phyloP scores from a whole-genome alignment of 1,140 invertebrate genomes.

The Megalopta genalis region DNA sequence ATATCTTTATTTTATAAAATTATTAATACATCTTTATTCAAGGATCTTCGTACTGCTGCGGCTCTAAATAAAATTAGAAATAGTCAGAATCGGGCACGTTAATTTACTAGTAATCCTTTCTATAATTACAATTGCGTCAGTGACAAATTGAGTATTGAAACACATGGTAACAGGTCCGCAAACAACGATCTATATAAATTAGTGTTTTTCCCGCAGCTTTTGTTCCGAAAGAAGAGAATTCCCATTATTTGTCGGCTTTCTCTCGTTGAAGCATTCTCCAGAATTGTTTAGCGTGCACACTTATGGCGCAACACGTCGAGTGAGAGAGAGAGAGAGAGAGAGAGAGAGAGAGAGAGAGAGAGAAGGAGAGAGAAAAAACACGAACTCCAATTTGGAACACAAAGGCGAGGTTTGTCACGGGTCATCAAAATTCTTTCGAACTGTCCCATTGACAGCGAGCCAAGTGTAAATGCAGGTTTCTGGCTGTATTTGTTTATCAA shows the following conservation, averaged over 20 bases:
- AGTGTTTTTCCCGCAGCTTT: background rate
- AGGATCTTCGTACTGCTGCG: no score
- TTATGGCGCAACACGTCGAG: background rate
- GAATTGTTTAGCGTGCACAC: background rate
- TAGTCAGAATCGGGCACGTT: background rate
- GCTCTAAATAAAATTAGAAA: no score
- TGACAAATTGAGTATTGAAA: no score
- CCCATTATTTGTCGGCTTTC: background rate
- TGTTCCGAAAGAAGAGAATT: background rate
- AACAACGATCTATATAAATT: background rate
- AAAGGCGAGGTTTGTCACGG: constrained; percentile 24
- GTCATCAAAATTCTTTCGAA: constrained; percentile 48
- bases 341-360: no score
- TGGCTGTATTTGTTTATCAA: constrained; percentile 46
- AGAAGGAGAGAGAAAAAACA: background rate
- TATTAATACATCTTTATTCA: no score
- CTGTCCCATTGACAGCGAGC: constrained; percentile 34
- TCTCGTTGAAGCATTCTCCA: background rate
- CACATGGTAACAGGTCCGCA: background rate
- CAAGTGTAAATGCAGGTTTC: constrained; percentile 44
- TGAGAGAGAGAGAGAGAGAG: background rate
- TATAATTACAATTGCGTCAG: background rate
- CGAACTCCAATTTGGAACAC: constrained; percentile 14
- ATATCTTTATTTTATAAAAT: no score
- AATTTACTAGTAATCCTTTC: background rate